These are phyloP conservation scores for Polylopha cassiicola DNA, from an alignment of 2,888 invertebrate species.

Conservation along the genomic window DNA sequence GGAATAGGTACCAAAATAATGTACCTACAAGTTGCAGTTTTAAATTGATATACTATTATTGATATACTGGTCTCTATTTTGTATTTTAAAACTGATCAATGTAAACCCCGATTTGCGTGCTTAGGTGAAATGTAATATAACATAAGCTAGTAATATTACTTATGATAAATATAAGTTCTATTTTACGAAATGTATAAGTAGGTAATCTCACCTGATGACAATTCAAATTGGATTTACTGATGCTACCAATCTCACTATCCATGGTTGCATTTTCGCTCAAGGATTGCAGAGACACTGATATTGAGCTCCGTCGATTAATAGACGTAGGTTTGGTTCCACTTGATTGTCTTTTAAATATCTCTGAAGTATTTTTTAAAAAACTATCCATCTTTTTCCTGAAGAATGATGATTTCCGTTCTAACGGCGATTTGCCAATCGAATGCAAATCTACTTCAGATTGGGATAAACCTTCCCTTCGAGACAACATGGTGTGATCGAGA, in stretches of 20 bases:
- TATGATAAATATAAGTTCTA: too few species aligned
- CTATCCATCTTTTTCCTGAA: slow-evolving; percentile 68
- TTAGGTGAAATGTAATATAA: too few species aligned
- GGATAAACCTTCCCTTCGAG: slow-evolving; percentile 52
- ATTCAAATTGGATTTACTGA: background rate
- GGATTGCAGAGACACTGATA: slow-evolving; percentile 62
- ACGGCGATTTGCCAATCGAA: slow-evolving; percentile 60
- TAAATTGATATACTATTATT: too few species aligned
- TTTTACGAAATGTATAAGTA: too few species aligned
- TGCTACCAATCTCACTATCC: slow-evolving; percentile 27
- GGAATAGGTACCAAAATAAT: too few species aligned
- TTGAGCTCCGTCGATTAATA: slow-evolving; percentile 47
- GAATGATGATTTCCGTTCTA: slow-evolving; percentile 68
- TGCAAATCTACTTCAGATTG: slow-evolving; percentile 66
- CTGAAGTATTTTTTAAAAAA: slow-evolving; percentile 64
- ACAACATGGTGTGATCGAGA: slow-evolving; percentile 57
- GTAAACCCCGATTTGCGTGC: too few species aligned
- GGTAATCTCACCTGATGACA: slow-evolving; percentile 15
- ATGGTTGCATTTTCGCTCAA: slow-evolving; percentile 42
- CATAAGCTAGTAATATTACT: too few species aligned
- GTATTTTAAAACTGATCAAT: too few species aligned
- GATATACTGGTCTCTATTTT: too few species aligned
- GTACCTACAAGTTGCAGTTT: too few species aligned
- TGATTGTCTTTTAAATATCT: slow-evolving; percentile 60
- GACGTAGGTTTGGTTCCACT: slow-evolving; percentile 35